These are phyloP conservation scores for Actenoides hombroni DNA, from an alignment of 2,113 vertebrate genomes.

Conservation along the genomic window DNA sequence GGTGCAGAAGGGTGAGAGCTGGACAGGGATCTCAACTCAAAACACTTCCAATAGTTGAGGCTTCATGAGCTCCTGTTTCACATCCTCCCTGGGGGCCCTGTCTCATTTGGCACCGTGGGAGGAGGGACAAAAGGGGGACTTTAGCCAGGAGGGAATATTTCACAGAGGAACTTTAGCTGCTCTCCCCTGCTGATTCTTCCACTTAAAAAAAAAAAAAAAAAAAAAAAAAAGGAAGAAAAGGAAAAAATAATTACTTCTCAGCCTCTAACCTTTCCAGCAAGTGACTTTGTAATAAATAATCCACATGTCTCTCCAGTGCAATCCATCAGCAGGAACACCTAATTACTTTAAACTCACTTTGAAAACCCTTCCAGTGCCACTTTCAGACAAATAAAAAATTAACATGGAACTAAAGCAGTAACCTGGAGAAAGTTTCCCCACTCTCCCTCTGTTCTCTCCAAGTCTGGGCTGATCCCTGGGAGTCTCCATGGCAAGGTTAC, in stretches of 20 bases:
- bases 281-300: constrained; percentile 83
- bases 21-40: neutral
- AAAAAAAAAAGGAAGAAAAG: neutral
- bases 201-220: neutral
- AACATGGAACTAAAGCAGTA: constrained; percentile 39
- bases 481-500: neutral
- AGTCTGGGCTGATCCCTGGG: neutral
- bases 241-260: constrained; percentile 82
- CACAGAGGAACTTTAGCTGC: constrained; percentile 31
- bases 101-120: neutral
- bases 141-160: neutral
- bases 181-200: constrained; percentile 43
- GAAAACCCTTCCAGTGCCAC: constrained; percentile 75
- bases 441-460: neutral
- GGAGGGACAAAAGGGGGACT: neutral
- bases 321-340: constrained; percentile 78
- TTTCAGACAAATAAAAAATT: constrained; percentile 82
- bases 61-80: neutral
- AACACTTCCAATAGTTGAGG: neutral
- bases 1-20: neutral
- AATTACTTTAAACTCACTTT: constrained; percentile 81
- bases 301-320: constrained; percentile 76
- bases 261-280: constrained; percentile 84
- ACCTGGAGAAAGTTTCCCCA: neutral
- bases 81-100: rapidly evolving